These are phyloP conservation scores for Urosaurus nigricauda DNA, from an alignment of 2,797 vertebrate genomes.

Conservation along the genomic window DNA sequence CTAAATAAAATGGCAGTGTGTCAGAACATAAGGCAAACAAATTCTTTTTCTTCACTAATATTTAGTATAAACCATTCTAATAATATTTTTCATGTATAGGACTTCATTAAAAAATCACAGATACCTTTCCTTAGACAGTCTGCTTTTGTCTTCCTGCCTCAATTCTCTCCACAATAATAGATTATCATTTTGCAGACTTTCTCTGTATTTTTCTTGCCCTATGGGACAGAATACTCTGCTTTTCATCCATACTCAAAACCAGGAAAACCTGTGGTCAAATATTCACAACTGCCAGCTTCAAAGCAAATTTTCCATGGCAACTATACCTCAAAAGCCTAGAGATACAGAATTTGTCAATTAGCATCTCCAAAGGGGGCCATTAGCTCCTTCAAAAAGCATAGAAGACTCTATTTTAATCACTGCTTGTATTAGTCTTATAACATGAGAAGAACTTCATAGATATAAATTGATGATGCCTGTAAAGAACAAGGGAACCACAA, in stretches of 20 bases:
- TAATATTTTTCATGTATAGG: slow-evolving; percentile 28
- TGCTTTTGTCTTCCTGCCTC: slow-evolving; percentile 47
- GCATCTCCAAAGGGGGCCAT: slow-evolving; percentile 86
- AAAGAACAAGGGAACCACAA: slow-evolving; percentile 56
- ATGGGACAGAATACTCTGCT: slow-evolving; percentile 72
- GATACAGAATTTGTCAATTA: slow-evolving; percentile 89
- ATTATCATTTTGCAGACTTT: slow-evolving; percentile 63
- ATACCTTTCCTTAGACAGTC: neutral
- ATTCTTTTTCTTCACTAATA: slow-evolving; percentile 39
- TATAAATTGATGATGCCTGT: slow-evolving; percentile 65
- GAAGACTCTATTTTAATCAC: slow-evolving; percentile 70
- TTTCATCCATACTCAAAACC: slow-evolving; percentile 71
- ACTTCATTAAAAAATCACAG: slow-evolving; percentile 7
- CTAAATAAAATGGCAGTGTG: neutral
- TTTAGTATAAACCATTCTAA: neutral
- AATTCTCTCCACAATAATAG: slow-evolving; percentile 58
- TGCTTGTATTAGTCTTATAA: slow-evolving; percentile 69
- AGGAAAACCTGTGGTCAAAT: slow-evolving; percentile 76
- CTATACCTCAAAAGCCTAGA: slow-evolving; percentile 82
- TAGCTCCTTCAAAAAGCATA: slow-evolving; percentile 82
- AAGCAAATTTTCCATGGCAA: slow-evolving; percentile 87
- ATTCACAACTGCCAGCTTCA: slow-evolving; percentile 87
- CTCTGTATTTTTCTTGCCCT: slow-evolving; percentile 60
- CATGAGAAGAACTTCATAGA: slow-evolving; percentile 52
- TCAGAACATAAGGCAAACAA: fast-evolving